These are phyloP conservation scores for Epirrhoe tristata DNA, from an alignment of 2,888 invertebrate species.

Conservation along the genomic window DNA sequence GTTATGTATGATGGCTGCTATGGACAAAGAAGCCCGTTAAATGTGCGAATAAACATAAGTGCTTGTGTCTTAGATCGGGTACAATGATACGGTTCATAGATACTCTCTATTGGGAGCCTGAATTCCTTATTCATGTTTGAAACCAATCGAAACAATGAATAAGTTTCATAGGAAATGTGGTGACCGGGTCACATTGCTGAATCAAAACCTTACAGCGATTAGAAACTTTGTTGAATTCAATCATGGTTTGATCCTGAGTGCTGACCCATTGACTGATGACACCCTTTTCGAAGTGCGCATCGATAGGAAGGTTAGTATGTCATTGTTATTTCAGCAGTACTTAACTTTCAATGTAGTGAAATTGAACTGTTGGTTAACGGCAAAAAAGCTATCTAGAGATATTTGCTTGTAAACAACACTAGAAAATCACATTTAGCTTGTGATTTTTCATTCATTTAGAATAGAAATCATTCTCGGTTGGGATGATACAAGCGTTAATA, in stretches of 20 bases:
- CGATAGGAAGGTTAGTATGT: slow-evolving; percentile 91
- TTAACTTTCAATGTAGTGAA: too few species aligned
- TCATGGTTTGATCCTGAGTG: slow-evolving; percentile 94
- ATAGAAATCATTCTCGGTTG: too few species aligned
- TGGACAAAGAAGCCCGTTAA: slow-evolving; percentile 3
- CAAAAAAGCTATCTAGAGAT: too few species aligned
- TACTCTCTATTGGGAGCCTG: not conserved
- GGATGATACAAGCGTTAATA: too few species aligned
- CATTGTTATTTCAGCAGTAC: too few species aligned
- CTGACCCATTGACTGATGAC: slow-evolving; percentile 92
- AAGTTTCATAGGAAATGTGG: slow-evolving; percentile 93
- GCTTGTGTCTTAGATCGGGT: slow-evolving; percentile 8
- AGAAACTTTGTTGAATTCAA: slow-evolving; percentile 93
- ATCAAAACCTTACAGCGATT: slow-evolving; percentile 93
- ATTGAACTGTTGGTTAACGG: too few species aligned
- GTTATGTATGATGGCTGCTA: not conserved
- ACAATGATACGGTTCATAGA: slow-evolving; percentile 7
- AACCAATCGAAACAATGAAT: slow-evolving; percentile 66
- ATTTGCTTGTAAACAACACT: too few species aligned
- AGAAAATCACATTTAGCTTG: too few species aligned
- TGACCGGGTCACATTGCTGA: slow-evolving; percentile 92
- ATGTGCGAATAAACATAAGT: slow-evolving; percentile 12
- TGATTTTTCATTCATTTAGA: too few species aligned
- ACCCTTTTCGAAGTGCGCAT: slow-evolving; percentile 94
- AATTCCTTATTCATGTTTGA: slow-evolving; percentile 7